phyloP scores from a whole-genome alignment of 2,797 vertebrate species.

The Brachymystax lenok region DNA sequence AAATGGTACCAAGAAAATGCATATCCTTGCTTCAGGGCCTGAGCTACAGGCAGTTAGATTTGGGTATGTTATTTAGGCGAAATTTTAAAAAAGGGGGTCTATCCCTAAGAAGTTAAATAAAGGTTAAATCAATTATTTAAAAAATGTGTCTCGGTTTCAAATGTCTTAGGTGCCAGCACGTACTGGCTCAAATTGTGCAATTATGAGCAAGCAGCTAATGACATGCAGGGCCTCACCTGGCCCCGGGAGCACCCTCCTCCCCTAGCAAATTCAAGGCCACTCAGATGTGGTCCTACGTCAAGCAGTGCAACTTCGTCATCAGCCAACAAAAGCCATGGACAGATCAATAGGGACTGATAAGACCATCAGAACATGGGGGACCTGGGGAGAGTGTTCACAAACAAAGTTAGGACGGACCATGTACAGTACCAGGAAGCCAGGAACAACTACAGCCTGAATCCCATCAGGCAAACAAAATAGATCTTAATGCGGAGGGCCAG shows the following conservation, averaged over 20 bases:
- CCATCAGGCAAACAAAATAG: neutral
- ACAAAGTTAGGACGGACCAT: slow-evolving; percentile 45
- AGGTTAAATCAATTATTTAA: too few relatives aligned
- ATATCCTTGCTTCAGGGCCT: too few relatives aligned
- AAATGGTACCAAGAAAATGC: too few relatives aligned
- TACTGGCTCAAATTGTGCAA: neutral
- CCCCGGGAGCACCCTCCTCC: neutral
- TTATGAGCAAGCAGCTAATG: neutral
- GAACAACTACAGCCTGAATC: slow-evolving; percentile 27
- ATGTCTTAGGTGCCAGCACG: neutral
- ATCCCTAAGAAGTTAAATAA: too few relatives aligned
- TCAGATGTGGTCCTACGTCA: slow-evolving; percentile 18
- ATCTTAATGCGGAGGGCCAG: neutral
- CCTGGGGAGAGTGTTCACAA: slow-evolving; percentile 34
- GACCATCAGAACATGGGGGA: slow-evolving; percentile 13
- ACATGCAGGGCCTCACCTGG: neutral
- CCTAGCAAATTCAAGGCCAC: slow-evolving; percentile 21
- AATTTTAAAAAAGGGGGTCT: too few relatives aligned
- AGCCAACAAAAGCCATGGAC: slow-evolving; percentile 3
- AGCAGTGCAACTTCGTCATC: slow-evolving; percentile 29
- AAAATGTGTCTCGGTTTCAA: neutral
- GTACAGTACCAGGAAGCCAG: slow-evolving; percentile 47
- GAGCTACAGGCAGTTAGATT: too few relatives aligned
- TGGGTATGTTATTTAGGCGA: too few relatives aligned
- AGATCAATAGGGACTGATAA: slow-evolving; percentile 63